A percentile compares a stretch with the other conserved stretches of the same genome.
These are phyloP conservation scores for Oscheius onirici DNA, from an alignment of 2,888 invertebrate species.

Conservation along the genomic window DNA sequence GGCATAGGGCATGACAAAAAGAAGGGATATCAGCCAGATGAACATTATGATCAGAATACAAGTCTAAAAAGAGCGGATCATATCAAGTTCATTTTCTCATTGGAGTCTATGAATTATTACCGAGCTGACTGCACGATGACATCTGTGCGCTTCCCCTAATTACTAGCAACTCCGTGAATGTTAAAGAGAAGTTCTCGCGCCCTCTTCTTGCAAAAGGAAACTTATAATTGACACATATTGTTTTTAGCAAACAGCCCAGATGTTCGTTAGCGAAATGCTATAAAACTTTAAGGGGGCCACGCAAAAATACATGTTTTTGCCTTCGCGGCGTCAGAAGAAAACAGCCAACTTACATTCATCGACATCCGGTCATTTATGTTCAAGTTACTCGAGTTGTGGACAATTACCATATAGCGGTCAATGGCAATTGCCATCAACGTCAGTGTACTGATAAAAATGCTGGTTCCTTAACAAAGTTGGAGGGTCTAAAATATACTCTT, in stretches of 20 bases:
- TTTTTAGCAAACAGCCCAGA: conserved; percentile 1
- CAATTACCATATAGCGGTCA: conserved; percentile 95
- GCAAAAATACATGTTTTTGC: not conserved
- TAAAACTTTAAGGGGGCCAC: conserved; percentile 4
- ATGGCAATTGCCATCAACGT: conserved; percentile 96
- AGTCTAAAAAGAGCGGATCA: conserved; percentile 61
- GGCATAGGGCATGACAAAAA: conserved; percentile 90
- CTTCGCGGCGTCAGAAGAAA: no score
- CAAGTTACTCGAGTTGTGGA: conserved; percentile 80
- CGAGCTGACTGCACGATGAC: conserved; percentile 6
- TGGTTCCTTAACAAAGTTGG: conserved; percentile 79
- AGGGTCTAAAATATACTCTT: not conserved
- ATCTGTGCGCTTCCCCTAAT: conserved; percentile 22
- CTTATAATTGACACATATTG: conserved; percentile 1
- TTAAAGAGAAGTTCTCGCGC: not conserved
- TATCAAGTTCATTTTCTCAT: not conserved
- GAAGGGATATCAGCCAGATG: conserved; percentile 89
- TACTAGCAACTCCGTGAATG: not conserved
- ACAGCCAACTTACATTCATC: conserved; percentile 80
- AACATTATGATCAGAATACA: conserved; percentile 82
- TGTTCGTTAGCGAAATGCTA: not conserved
- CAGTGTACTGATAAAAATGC: conserved; percentile 95
- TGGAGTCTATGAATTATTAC: conserved; percentile 7
- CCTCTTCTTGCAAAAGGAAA: conserved; percentile 4
- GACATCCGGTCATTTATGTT: conserved; percentile 83